Base-by-base conservation (phyloP, 1,140 invertebrate species). In the Rhizoglyphus robini region DNA sequence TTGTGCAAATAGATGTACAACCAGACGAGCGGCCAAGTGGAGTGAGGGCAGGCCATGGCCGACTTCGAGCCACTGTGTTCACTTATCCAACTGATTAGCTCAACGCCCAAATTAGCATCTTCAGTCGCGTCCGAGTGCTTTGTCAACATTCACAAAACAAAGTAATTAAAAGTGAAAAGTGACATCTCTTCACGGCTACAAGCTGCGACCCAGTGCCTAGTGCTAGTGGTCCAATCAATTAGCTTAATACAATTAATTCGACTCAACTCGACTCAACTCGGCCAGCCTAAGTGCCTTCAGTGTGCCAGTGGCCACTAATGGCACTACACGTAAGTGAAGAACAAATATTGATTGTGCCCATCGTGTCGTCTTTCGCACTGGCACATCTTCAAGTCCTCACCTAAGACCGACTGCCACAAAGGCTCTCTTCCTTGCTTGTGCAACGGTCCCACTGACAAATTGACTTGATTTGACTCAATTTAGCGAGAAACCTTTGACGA, bases 51-150 rank as follows among this genome's bases (percentile, higher is more conserved):
- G n/a, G n/a, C n/a, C n/a, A n/a, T n/a, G n/a, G n/a, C n/a, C n/a
- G n/a, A n/a, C n/a, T n/a, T n/a, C n/a, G n/a, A n/a, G n/a, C n/a
- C n/a, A n/a, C n/a, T n/a, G n/a, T n/a, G n/a, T n/a, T n/a, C n/a
- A n/a, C n/a, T n/a, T n/a, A n/a, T n/a, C n/a, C n/a, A n/a, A n/a
- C n/a, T n/a, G n/a, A n/a, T n/a, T n/a, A n/a, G n/a, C n/a, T n/a
- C n/a, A n/a, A n/a, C n/a, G n/a, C n/a, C 5, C 23, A 54, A 54
- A 54, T 54, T 54, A 54, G 51, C 51, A 54, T 54, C 51, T 54
- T 54, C 51, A 5, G 51, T 11, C 23, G 51, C 23, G 51, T 54
- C 51, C 51, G 51, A 54, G 51, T 54, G 51, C 51, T 54, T 8
- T 54, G 51, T 54, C 51, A 54, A 54, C 51, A 54, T 27, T 8